A percentile compares a stretch with the other conserved stretches of the same genome.
These are phyloP conservation scores for Hetaerina titia DNA, from an alignment of 2,888 invertebrate genomes.

Conservation along the genomic window DNA sequence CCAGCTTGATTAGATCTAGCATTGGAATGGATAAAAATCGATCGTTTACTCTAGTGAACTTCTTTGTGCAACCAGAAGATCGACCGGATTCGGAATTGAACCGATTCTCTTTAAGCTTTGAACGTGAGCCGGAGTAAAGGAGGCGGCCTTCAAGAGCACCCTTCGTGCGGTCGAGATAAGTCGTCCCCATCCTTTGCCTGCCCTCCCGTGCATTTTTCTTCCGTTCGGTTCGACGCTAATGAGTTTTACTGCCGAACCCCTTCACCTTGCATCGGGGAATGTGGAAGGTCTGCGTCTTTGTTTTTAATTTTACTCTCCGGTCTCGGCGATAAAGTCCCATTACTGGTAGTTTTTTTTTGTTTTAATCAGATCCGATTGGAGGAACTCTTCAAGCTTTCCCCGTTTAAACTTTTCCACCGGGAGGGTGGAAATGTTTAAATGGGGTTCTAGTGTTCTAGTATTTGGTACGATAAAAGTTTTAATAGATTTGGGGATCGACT, in stretches of 20 bases:
- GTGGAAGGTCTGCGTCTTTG: background rate
- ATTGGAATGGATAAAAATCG: too few species aligned
- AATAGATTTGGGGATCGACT: too few species aligned
- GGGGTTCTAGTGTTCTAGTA: too few species aligned
- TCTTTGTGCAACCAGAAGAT: too few species aligned
- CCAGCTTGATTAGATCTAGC: too few species aligned
- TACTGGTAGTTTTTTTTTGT: background rate
- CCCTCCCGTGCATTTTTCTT: background rate
- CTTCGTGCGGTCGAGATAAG: background rate
- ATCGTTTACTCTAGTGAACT: too few species aligned
- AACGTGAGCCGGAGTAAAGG: background rate
- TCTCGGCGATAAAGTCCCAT: background rate
- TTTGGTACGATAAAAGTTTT: too few species aligned
- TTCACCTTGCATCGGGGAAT: background rate
- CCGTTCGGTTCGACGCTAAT: background rate
- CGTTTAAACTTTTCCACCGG: too few species aligned
- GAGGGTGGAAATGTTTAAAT: too few species aligned
- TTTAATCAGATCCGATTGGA: background rate
- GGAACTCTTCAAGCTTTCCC: background rate
- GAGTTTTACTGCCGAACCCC: background rate
- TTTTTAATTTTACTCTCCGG: background rate
- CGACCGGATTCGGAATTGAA: too few species aligned
- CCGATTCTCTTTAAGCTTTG: too few species aligned
- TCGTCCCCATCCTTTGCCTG: background rate
- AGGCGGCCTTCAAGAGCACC: background rate